Evolutionary conservation across 2,113 vertebrate species (phyloP).

Genomic region (Rhabdomys dilectus): DNA sequence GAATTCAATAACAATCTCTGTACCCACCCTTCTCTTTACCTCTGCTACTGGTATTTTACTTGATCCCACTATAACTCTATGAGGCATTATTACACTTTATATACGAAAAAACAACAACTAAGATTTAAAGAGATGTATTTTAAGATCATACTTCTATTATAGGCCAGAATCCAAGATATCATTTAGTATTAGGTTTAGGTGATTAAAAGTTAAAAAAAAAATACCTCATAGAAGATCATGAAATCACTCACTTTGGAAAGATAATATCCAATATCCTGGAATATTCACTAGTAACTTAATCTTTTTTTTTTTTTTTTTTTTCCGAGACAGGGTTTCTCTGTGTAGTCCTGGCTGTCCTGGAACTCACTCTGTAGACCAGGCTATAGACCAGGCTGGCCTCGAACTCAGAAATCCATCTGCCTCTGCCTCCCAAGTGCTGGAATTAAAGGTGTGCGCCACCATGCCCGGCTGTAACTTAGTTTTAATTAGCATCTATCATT

Average conservation of each 20-base stretch:
- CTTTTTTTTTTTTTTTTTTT: too few species aligned
- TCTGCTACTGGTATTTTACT: background rate
- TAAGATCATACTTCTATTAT: background rate
- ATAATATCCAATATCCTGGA: background rate
- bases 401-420: too few species aligned
- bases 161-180: background rate
- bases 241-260: background rate
- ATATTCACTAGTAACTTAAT: background rate
- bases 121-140: background rate
- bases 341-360: too few species aligned
- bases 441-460: too few species aligned
- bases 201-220: background rate
- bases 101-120: background rate
- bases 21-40: background rate
- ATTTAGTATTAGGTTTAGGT: background rate
- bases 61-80: background rate
- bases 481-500: background rate
- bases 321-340: too few species aligned
- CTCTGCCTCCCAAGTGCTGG: too few species aligned
- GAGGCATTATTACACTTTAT: background rate
- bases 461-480: background rate
- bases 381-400: too few species aligned
- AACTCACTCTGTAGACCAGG: too few species aligned
- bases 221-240: background rate
- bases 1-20: background rate